phyloP scores from a whole-genome alignment of 2,113 vertebrate genomes.

The Peucedramus taeniatus region DNA sequence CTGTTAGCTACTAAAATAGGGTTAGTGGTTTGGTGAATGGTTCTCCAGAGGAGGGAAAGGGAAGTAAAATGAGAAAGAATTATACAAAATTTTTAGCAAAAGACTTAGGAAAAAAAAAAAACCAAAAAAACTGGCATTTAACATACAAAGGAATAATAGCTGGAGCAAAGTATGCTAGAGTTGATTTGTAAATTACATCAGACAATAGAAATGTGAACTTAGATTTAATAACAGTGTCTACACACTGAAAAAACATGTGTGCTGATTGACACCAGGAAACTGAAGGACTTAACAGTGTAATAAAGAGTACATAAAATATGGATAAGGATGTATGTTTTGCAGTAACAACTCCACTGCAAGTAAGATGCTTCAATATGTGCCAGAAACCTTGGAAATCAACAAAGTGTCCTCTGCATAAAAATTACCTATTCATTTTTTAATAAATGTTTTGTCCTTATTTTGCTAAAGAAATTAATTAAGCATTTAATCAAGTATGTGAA shows the following conservation, averaged over 20 bases:
- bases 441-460: not conserved
- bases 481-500: not conserved
- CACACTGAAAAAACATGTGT: not conserved
- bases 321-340: not conserved
- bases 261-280: not conserved
- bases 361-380: not conserved
- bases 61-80: not conserved
- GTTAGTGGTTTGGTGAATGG: not conserved
- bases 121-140: not conserved
- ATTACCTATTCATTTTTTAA: not conserved
- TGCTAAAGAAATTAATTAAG: not conserved
- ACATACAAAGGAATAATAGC: not conserved
- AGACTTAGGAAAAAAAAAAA: not conserved
- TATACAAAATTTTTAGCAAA: not conserved
- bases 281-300: not conserved
- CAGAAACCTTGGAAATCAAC: not conserved
- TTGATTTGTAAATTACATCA: not conserved
- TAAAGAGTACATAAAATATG: not conserved
- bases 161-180: not conserved
- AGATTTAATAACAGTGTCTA: not conserved
- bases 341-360: not conserved
- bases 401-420: not conserved
- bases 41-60: not conserved
- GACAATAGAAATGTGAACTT: not conserved
- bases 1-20: not conserved